Evolutionary conservation across 1,140 invertebrate genomes (phyloP).

Genomic region (Papilio polyxenes): DNA sequence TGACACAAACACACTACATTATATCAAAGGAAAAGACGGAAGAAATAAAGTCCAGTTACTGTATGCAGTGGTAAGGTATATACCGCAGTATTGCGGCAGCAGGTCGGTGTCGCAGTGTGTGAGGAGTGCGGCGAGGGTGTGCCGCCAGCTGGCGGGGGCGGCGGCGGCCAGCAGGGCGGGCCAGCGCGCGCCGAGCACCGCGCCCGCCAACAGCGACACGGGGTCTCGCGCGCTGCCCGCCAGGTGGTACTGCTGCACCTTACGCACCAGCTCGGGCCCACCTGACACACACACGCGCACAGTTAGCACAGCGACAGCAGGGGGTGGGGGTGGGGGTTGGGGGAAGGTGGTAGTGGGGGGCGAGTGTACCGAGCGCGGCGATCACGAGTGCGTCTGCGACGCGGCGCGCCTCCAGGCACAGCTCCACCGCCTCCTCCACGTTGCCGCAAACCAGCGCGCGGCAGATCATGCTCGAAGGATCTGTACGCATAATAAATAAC

Average conservation of each 20-base stretch:
- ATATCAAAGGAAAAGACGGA: no score
- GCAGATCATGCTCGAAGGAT: constrained; percentile 89
- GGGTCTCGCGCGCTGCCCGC: constrained; percentile 82
- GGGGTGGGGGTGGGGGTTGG: no score
- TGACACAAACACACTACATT: constrained; percentile 45
- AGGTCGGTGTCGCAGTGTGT: constrained; percentile 88
- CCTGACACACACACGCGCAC: constrained; percentile 74
- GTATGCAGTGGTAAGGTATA: neutral
- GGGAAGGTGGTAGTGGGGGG: neutral
- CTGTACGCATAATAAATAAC: constrained; percentile 66
- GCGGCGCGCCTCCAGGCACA: constrained; percentile 90
- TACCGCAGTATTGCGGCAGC: constrained; percentile 82
- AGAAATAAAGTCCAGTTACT: no score
- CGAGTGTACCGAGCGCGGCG: constrained; percentile 83
- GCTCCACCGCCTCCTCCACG: constrained; percentile 92
- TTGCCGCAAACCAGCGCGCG: constrained; percentile 94
- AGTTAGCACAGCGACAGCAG: no score
- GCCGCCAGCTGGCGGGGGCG: constrained; percentile 91
- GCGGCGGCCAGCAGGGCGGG: constrained; percentile 87
- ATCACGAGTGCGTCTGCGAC: constrained; percentile 93
- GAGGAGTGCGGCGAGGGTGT: constrained; percentile 90
- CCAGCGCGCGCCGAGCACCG: constrained; percentile 92
- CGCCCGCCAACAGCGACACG: constrained; percentile 88
- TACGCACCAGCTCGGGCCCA: constrained; percentile 88
- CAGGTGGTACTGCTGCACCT: constrained; percentile 89